Percentiles rank a stretch among this genome's conserved stretches.
Evolutionary conservation across 1,140 invertebrate species (phyloP).

Genomic region (Neodiprion pinetum): DNA sequence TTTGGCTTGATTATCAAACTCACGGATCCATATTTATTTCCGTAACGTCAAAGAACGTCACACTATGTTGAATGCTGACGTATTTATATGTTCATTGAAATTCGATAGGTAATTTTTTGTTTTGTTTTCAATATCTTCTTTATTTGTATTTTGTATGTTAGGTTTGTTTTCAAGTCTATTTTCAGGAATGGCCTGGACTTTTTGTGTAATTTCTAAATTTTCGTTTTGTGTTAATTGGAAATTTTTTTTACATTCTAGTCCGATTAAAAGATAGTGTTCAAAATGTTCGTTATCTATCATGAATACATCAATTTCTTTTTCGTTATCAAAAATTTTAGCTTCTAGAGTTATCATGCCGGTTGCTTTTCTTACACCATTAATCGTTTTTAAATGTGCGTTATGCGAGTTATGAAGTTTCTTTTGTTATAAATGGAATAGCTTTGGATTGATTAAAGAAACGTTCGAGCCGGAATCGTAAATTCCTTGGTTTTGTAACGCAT

Average conservation of each 20-base stretch:
- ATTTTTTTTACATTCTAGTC: conserved; percentile 26
- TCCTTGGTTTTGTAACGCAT: no score
- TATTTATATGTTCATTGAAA: no score
- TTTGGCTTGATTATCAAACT: no score
- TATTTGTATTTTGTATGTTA: no score
- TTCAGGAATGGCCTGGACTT: neutral
- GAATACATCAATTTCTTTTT: conserved; percentile 25
- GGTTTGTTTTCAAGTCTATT: no score
- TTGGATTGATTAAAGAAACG: conserved; percentile 42
- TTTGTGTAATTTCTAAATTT: conserved; percentile 23
- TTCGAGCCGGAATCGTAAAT: conserved; percentile 28
- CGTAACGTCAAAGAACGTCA: no score
- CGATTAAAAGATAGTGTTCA: conserved; percentile 24
- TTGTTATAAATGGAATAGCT: conserved; percentile 34
- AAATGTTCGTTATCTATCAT: conserved; percentile 27
- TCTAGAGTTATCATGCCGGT: neutral
- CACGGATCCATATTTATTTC: no score
- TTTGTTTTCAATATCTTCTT: no score
- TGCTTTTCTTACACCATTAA: conserved; percentile 11
- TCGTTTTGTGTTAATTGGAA: conserved; percentile 27
- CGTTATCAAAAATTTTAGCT: conserved; percentile 24
- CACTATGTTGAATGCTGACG: no score
- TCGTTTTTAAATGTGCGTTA: no score
- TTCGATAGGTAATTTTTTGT: no score
- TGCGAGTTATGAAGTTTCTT: neutral